phyloP scores from a whole-genome alignment of 2,113 vertebrate genomes.

The Sphaerodactylus townsendi region DNA sequence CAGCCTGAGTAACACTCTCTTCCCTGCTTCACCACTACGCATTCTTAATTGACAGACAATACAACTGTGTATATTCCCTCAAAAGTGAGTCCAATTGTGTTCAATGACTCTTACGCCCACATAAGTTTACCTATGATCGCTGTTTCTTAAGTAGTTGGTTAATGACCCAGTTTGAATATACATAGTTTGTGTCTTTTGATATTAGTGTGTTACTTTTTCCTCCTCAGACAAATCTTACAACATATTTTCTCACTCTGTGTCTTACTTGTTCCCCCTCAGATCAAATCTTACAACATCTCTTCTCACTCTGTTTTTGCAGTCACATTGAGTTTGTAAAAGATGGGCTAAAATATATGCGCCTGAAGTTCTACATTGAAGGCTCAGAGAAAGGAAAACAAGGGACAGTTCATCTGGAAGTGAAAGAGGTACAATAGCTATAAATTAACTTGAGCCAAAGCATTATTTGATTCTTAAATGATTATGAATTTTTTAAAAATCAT shows the following conservation, averaged over 20 bases:
- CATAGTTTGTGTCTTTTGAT: not conserved
- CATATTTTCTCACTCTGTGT: slow-evolving; percentile 30
- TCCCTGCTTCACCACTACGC: not conserved
- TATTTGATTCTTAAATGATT: not conserved
- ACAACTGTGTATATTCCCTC: no score
- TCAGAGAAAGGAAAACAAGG: slow-evolving; percentile 87
- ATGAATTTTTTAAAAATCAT: not conserved
- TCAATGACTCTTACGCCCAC: no score
- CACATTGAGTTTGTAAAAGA: slow-evolving; percentile 87
- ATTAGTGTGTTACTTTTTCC: not conserved
- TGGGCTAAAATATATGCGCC: slow-evolving; percentile 84
- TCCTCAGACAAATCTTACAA: not conserved
- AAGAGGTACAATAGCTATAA: slow-evolving; percentile 78
- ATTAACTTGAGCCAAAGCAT: not conserved
- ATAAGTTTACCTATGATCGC: no score
- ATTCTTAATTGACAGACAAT: not conserved
- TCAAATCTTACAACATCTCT: not conserved
- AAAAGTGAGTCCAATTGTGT: no score
- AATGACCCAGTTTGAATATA: not conserved
- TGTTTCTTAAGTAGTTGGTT: not conserved
- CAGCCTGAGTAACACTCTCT: not conserved
- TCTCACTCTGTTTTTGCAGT: slow-evolving; percentile 69
- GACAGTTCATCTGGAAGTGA: slow-evolving; percentile 89
- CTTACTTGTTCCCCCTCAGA: not conserved
- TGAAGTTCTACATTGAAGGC: slow-evolving; percentile 97